Evolutionary conservation across 2,888 invertebrate genomes (phyloP), one percentile per base, ranked within the genome.

Genomic region (Mechanitis messenoides): DNA sequence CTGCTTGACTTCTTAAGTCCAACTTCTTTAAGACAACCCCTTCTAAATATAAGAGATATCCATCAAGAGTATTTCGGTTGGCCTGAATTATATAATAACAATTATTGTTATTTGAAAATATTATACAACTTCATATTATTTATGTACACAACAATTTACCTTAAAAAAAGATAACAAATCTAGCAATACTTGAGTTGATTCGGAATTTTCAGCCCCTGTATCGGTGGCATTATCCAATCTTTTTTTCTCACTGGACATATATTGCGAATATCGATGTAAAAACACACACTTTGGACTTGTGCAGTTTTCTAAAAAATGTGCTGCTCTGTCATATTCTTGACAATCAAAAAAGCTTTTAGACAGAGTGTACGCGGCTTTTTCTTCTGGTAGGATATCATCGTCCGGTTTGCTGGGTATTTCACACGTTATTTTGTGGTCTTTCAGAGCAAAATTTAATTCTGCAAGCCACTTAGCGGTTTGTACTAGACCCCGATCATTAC

Each of bases 331-430:
- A 80, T 97, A 98, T 81, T 98, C 98, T 72, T 95, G 95, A 54
- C 95, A 90, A 83, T 98, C 97, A 78, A 97, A 97, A 80, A 96
- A 97, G 67, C 95, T 94, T 81, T 96, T 97, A 0, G 96, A 96
- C 69, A 97, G 80, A 50, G 92, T 91, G 79, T 95, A 97, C 33
- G 91, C 87, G 75, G 95, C 95, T 67, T 91, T 91, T 71, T 96
- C 95, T 61, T 93, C 92, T 35, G 87, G 87, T 7, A 85, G 81
- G 55, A 91, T 88, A 6, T 88, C 81, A 47, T 90, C 80, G 55
- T 91, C 87, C 4, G 58, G 33, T 45, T 58, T 53, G 53, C 57
- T 68, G n/a, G 65, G 59, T 53, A 85, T 77, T 60, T 93, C 92
- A 68, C 92, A 90, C 53, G 81, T 75, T 60, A 92, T 74, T 80